Conservation (phyloP, 2,888 invertebrate genomes). For the Chrysolina oricalcia region DNA sequence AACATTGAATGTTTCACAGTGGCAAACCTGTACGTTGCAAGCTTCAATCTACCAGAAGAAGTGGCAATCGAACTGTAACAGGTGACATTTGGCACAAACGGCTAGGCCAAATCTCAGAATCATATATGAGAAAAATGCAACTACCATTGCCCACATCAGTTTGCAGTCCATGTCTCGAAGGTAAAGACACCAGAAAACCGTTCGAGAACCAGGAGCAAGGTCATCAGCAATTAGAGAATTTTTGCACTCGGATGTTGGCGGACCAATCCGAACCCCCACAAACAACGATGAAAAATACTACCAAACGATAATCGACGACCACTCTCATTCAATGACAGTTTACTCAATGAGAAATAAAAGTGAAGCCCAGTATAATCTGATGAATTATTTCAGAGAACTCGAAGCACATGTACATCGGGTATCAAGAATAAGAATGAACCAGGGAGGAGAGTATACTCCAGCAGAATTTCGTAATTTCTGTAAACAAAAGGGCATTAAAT, state of each 20-base stretch:
- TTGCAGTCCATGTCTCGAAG: slow-evolving; percentile 2
- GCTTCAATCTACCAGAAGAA: background rate
- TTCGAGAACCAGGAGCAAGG: background rate
- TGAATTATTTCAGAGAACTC: slow-evolving; percentile 11
- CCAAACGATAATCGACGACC: slow-evolving; percentile 14
- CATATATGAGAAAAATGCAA: too few relatives aligned
- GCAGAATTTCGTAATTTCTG: too few relatives aligned
- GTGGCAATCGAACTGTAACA: too few relatives aligned
- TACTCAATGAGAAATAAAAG: background rate
- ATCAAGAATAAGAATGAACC: background rate
- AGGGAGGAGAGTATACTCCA: too few relatives aligned
- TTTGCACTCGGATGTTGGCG: too few relatives aligned
- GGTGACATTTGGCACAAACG: too few relatives aligned
- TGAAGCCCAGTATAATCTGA: background rate
- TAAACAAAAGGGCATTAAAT: slow-evolving; percentile 23
- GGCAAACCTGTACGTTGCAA: background rate
- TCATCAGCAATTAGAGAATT: too few relatives aligned
- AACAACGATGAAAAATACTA: background rate
- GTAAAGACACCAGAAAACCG: background rate
- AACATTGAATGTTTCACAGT: background rate
- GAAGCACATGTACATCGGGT: background rate
- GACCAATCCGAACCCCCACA: background rate
- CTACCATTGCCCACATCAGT: background rate
- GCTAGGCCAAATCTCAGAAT: too few relatives aligned
- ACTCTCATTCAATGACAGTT: background rate